Conservation (phyloP, 1,140 invertebrate species). For the Penaeus indicus region DNA sequence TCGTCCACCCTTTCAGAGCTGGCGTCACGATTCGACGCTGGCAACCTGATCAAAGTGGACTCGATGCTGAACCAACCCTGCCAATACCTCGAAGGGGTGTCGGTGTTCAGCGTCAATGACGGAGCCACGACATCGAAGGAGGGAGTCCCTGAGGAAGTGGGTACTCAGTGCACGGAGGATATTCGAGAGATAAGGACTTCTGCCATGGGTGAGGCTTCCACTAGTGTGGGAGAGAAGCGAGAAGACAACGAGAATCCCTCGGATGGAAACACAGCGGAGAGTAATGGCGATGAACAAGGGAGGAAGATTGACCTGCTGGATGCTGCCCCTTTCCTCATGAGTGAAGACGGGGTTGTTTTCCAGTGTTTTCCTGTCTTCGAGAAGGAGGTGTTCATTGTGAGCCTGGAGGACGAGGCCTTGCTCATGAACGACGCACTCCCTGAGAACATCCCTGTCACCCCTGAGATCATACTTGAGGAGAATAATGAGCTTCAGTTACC, state of each 20-base stretch:
- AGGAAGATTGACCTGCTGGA: conserved; percentile 35
- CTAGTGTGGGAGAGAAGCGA: background rate
- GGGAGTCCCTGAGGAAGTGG: no score
- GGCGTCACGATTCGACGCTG: background rate
- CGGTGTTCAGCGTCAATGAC: conserved; percentile 24
- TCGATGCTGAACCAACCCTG: background rate
- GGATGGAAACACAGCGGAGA: background rate
- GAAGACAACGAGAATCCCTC: conserved; percentile 2
- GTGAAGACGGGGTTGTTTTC: conserved; percentile 49
- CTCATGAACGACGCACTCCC: conserved; percentile 32
- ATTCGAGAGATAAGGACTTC: background rate
- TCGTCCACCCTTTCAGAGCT: background rate
- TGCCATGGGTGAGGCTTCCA: no score
- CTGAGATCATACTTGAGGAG: conserved; percentile 2
- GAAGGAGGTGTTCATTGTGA: conserved; percentile 53
- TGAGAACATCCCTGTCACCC: background rate
- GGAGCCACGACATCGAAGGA: background rate
- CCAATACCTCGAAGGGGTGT: conserved; percentile 3
- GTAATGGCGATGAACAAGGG: no score
- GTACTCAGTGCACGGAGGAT: background rate
- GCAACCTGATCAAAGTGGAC: background rate
- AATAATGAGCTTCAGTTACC: background rate
- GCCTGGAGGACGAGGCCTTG: conserved; percentile 40
- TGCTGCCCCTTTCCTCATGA: conserved; percentile 43
- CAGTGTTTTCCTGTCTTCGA: conserved; percentile 51